Conservation (phyloP, 2,113 vertebrate species). For the Vanacampus margaritifer region DNA sequence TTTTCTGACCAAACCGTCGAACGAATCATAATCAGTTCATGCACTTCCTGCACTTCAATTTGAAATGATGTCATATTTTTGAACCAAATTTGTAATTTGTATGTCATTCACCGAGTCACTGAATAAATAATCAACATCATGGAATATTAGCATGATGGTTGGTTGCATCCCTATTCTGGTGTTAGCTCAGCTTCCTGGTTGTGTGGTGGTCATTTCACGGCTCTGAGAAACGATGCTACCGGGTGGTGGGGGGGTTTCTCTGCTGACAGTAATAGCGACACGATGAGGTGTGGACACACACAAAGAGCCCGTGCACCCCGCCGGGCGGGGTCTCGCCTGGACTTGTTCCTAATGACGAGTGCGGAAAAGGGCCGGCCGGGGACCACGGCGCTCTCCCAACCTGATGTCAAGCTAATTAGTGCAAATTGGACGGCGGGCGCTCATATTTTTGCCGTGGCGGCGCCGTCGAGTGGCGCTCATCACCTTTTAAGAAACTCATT, state of each 20-base stretch:
- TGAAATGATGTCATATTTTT: too few relatives aligned
- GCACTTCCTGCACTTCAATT: too few relatives aligned
- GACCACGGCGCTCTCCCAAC: neutral
- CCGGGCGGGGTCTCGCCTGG: conserved; percentile 49
- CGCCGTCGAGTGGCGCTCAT: conserved; percentile 48
- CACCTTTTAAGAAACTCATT: conserved; percentile 57
- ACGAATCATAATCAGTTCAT: too few relatives aligned
- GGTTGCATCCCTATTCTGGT: too few relatives aligned
- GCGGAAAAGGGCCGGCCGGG: conserved; percentile 8
- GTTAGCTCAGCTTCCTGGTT: neutral
- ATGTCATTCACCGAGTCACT: too few relatives aligned
- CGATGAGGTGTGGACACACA: conserved; percentile 48
- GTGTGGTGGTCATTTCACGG: conserved; percentile 45
- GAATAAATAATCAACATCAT: too few relatives aligned
- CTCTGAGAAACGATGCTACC: conserved; percentile 63
- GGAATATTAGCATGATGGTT: too few relatives aligned
- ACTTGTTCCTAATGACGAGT: conserved; percentile 59
- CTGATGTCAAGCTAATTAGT: conserved; percentile 48
- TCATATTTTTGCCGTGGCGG: conserved; percentile 44
- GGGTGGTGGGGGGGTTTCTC: conserved; percentile 32
- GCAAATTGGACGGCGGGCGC: conserved; percentile 52
- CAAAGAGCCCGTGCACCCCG: conserved; percentile 34
- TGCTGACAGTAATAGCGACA: conserved; percentile 62
- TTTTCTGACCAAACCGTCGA: too few relatives aligned
- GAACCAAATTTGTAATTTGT: too few relatives aligned